These are phyloP conservation scores for Argyra leucocephala DNA, from an alignment of 2,888 invertebrate genomes.

Conservation along the genomic window DNA sequence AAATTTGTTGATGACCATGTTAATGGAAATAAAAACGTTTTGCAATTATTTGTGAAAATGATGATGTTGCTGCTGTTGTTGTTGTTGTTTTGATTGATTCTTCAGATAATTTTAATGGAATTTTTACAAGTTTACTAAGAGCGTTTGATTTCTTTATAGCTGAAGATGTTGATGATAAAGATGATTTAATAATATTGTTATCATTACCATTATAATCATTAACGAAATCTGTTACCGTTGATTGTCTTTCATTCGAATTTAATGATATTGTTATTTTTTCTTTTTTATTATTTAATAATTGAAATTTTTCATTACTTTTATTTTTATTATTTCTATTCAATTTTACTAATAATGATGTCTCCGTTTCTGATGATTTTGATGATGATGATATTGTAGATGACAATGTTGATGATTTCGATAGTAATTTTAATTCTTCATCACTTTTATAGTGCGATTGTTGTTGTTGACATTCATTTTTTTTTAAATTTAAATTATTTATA, in stretches of 20 bases:
- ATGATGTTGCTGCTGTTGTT: conserved; percentile 9
- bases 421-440: background rate
- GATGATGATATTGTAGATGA: background rate
- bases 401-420: background rate
- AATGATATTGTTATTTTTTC: background rate
- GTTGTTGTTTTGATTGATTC: conserved; percentile 19
- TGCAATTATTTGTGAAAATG: conserved; percentile 7
- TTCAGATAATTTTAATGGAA: conserved; percentile 12
- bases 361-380: background rate
- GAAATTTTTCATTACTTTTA: background rate
- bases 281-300: background rate
- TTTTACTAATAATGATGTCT: background rate
- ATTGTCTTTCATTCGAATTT: background rate
- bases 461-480: background rate
- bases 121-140: too few relatives aligned
- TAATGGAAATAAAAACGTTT: conserved; percentile 23
- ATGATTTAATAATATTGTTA: background rate
- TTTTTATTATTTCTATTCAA: background rate
- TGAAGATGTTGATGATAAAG: background rate
- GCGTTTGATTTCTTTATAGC: too few relatives aligned
- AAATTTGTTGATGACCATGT: conserved; percentile 15
- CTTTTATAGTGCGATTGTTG: background rate
- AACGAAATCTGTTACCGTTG: background rate
- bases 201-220: background rate
- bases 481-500: background rate